Evolutionary conservation across 2,113 vertebrate species (phyloP).

Genomic region (Sturnira hondurensis): DNA sequence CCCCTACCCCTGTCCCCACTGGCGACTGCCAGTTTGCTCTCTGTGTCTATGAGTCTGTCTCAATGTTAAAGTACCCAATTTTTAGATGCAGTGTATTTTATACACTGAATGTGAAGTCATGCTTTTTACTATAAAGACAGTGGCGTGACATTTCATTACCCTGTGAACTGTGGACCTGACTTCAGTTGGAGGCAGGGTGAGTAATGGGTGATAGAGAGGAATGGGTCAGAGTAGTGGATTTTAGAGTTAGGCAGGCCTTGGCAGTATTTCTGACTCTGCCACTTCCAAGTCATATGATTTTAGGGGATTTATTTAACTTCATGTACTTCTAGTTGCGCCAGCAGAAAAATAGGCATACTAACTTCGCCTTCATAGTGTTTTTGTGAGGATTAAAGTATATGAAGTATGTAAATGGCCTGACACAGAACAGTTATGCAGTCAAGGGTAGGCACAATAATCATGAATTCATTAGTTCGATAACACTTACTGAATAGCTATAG

Average conservation of each 20-base stretch:
- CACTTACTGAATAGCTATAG: neutral
- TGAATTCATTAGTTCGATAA: neutral
- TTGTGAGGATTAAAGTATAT: neutral
- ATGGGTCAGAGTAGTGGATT: neutral
- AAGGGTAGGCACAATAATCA: neutral
- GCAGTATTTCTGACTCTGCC: neutral
- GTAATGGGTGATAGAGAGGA: neutral
- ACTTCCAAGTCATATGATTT: neutral
- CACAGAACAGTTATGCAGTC: neutral
- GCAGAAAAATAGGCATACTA: neutral
- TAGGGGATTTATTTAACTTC: neutral
- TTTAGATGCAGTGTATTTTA: neutral
- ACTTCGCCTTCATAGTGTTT: neutral
- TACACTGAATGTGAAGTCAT: neutral
- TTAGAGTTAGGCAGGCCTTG: neutral
- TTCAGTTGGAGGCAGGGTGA: neutral
- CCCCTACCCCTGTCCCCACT: neutral
- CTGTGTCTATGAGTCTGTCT: neutral
- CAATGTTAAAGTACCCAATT: neutral
- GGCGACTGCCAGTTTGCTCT: neutral
- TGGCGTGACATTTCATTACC: neutral
- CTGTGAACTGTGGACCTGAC: neutral
- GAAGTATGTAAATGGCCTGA: neutral
- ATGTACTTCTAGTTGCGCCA: neutral
- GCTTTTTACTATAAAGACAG: neutral